Conservation (phyloP, 2,888 invertebrate species). For the Leptopterna dolabrata region DNA sequence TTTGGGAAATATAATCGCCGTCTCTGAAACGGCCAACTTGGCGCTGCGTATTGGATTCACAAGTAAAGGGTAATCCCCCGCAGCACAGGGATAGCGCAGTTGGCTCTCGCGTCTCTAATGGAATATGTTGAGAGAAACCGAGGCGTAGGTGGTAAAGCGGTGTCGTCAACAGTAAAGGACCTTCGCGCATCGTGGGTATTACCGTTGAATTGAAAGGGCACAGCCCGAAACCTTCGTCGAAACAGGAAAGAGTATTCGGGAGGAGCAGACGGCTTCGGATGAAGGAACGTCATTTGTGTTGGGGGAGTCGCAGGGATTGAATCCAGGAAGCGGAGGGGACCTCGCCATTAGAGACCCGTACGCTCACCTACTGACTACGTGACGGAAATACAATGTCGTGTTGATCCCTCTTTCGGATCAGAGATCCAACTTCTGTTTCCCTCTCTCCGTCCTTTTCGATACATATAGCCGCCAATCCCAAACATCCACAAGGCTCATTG, state of each 20-base stretch:
- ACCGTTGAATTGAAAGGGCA: neutral
- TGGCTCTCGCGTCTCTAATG: neutral
- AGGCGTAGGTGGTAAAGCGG: neutral
- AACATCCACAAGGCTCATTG: neutral
- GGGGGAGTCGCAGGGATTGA: neutral
- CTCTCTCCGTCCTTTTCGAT: neutral
- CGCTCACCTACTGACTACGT: neutral
- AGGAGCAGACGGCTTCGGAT: neutral
- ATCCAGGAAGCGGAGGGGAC: neutral
- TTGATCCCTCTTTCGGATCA: neutral
- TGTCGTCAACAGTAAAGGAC: neutral
- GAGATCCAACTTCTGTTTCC: neutral
- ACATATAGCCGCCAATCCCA: conserved; percentile 7
- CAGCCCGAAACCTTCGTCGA: neutral
- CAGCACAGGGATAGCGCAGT: neutral
- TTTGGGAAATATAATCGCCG: neutral
- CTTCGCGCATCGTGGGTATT: neutral
- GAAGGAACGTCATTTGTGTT: conserved; percentile 8
- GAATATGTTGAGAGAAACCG: neutral
- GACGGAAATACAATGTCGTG: conserved; percentile 7
- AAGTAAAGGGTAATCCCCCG: neutral
- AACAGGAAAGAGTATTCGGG: neutral
- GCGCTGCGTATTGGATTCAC: neutral
- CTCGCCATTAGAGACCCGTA: neutral
- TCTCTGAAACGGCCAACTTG: neutral